Conservation (phyloP, 2,113 vertebrate genomes). For the Rattus rattus region DNA sequence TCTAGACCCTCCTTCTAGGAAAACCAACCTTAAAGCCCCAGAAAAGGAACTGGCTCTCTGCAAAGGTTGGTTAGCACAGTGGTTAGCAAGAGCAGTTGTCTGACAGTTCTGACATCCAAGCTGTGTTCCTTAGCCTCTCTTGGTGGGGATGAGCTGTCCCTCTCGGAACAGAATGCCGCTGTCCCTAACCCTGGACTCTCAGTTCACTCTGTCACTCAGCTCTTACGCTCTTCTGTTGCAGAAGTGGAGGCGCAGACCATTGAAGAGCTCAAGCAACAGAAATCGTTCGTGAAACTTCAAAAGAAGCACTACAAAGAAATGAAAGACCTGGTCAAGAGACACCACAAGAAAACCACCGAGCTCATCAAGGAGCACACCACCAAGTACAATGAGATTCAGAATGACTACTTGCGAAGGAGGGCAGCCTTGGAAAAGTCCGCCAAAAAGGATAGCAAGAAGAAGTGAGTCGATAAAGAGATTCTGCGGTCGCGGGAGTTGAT, state of each 20-base stretch:
- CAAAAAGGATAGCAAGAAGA: slow-evolving; percentile 97
- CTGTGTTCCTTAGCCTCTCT: background rate
- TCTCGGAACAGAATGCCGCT: background rate
- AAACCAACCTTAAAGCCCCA: background rate
- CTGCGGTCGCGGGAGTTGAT: background rate
- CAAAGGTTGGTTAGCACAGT: background rate
- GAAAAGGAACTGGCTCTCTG: background rate
- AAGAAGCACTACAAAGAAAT: slow-evolving; percentile 99
- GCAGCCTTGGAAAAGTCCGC: slow-evolving; percentile 92
- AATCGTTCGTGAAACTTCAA: slow-evolving; percentile 95
- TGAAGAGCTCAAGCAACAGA: slow-evolving; percentile 97
- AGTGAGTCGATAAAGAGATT: slow-evolving; percentile 86
- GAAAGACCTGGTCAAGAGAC: slow-evolving; percentile 96
- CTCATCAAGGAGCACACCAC: slow-evolving; percentile 97
- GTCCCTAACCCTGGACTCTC: fast-evolving
- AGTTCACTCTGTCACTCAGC: background rate
- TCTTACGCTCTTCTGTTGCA: slow-evolving; percentile 79
- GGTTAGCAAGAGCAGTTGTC: background rate
- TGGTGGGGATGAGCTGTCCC: background rate
- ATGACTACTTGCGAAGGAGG: slow-evolving; percentile 92
- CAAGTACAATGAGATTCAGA: slow-evolving; percentile 93
- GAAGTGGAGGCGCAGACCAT: slow-evolving; percentile 95
- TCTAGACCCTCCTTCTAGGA: background rate
- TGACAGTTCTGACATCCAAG: background rate
- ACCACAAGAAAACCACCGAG: slow-evolving; percentile 97